A percentile compares a stretch with the other conserved stretches of the same genome.
phyloP scores from a whole-genome alignment of 2,888 invertebrate genomes.

The Sphaerophoria taeniata region DNA sequence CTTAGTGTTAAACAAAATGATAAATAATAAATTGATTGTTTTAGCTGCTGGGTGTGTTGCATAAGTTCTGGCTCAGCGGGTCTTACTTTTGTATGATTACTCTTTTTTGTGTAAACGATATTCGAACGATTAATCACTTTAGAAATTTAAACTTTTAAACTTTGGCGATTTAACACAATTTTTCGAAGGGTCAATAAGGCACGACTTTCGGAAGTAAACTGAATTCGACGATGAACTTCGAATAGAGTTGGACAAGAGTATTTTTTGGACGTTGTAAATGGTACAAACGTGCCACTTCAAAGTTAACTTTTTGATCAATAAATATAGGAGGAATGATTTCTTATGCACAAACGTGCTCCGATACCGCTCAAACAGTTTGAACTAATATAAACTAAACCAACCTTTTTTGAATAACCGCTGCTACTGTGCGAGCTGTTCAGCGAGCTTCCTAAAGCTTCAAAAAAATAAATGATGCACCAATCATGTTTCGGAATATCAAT shows the following conservation, averaged over 20 bases:
- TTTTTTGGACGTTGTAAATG: not conserved
- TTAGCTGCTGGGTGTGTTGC: not conserved
- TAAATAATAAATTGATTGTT: not conserved
- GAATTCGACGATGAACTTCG: slow-evolving; percentile 17
- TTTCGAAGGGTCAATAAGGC: slow-evolving; percentile 12
- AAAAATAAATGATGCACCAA: slow-evolving; percentile 19
- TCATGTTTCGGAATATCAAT: slow-evolving; percentile 18
- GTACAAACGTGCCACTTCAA: not conserved
- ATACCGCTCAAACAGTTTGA: slow-evolving; percentile 1
- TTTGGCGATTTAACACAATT: not conserved
- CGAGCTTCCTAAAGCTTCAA: not conserved
- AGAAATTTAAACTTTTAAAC: not conserved
- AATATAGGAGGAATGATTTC: slow-evolving; percentile 29
- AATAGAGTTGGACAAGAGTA: slow-evolving; percentile 6
- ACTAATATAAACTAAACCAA: slow-evolving; percentile 9
- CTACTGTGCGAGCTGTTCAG: slow-evolving; percentile 10
- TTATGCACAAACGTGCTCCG: slow-evolving; percentile 29
- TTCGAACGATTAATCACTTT: not conserved
- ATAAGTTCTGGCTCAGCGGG: slow-evolving; percentile 21
- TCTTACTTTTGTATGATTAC: slow-evolving; percentile 9
- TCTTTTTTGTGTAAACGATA: slow-evolving; percentile 10
- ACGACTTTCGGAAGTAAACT: slow-evolving; percentile 40
- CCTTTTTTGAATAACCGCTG: not conserved
- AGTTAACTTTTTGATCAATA: slow-evolving; percentile 23
- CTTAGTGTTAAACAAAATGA: slow-evolving; percentile 12